Conservation (phyloP, 2,797 vertebrate species). For the Anguilla anguilla region DNA sequence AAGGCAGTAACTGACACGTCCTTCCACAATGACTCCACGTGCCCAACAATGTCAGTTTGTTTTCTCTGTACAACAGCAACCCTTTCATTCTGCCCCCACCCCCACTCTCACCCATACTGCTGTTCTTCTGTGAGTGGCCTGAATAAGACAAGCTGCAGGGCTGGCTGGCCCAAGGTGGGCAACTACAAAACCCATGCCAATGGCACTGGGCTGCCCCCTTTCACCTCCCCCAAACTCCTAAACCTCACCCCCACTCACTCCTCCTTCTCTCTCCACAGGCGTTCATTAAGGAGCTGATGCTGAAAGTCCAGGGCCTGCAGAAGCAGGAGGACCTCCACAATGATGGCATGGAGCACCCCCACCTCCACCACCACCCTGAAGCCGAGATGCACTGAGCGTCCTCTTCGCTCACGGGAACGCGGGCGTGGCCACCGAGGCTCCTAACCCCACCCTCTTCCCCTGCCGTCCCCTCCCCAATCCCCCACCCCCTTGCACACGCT, state of each 20-base stretch:
- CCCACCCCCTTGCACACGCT: neutral
- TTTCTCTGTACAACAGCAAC: conserved; percentile 13
- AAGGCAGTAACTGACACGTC: conserved; percentile 30
- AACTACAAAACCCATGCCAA: neutral
- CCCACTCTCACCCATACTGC: neutral
- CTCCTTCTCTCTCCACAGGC: conserved; percentile 46
- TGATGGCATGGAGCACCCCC: conserved; percentile 63
- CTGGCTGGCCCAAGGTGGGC: neutral
- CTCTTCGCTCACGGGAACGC: neutral
- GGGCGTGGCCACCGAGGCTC: neutral
- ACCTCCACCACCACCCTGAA: conserved; percentile 56
- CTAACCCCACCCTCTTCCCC: neutral
- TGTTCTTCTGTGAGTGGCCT: neutral
- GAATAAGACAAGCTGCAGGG: neutral
- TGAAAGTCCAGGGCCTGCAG: conserved; percentile 65
- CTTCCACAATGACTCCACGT: neutral
- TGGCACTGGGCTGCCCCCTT: neutral
- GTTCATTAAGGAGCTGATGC: conserved; percentile 63
- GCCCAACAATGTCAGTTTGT: conserved; percentile 30
- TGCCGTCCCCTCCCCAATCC: neutral
- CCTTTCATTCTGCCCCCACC: conserved; percentile 17
- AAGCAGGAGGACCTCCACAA: conserved; percentile 71
- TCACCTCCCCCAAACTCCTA: neutral
- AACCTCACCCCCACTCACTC: neutral
- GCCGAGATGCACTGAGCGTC: conserved; percentile 44